Conservation (phyloP, 1,140 invertebrate genomes). For the Eubasilissa regina region DNA sequence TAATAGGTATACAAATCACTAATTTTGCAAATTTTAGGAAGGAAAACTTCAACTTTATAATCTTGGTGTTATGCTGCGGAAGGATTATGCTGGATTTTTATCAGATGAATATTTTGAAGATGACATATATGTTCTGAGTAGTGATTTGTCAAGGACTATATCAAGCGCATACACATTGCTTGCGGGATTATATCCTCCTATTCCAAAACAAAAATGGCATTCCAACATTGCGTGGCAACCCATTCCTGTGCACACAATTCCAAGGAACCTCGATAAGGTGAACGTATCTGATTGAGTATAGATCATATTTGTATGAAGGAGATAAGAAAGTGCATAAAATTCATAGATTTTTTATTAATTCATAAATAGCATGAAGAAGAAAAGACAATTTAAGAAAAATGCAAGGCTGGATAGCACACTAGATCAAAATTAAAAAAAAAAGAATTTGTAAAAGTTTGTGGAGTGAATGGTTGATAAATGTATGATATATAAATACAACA, state of each 20-base stretch:
- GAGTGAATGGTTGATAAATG: too few relatives aligned
- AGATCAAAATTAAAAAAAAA: too few relatives aligned
- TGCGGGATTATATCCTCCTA: constrained; percentile 87
- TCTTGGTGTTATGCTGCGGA: constrained; percentile 82
- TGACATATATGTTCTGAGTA: constrained; percentile 83
- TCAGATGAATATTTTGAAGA: constrained; percentile 77
- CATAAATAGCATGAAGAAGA: too few relatives aligned
- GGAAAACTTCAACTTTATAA: constrained; percentile 85
- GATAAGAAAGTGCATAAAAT: too few relatives aligned
- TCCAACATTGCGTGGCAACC: constrained; percentile 87
- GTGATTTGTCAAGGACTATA: constrained; percentile 85
- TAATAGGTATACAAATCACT: neutral
- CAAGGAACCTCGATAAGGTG: constrained; percentile 80
- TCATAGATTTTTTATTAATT: too few relatives aligned
- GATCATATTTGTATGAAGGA: too few relatives aligned
- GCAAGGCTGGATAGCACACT: too few relatives aligned
- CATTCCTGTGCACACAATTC: constrained; percentile 86
- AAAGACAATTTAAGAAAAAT: too few relatives aligned
- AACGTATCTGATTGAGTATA: too few relatives aligned
- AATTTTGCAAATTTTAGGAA: constrained; percentile 70
- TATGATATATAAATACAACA: too few relatives aligned
- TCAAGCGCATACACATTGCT: constrained; percentile 89
- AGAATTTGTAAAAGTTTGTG: too few relatives aligned
- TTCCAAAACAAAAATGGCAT: constrained; percentile 80
- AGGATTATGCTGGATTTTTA: constrained; percentile 79